Conservation (phyloP, 2,888 invertebrate species). For the Lypha dubia region DNA sequence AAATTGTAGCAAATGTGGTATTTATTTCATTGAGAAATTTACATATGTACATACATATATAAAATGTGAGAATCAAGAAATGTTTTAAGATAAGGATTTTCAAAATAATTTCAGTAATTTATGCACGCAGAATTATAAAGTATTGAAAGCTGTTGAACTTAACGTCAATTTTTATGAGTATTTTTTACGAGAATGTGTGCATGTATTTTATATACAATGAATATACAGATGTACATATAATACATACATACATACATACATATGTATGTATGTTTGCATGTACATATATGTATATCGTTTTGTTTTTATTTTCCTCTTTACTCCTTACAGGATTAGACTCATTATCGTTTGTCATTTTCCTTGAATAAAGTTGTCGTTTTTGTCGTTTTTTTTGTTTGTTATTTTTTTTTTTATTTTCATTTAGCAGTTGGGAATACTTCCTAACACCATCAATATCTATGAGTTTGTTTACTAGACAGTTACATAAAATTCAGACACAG, state of each 20-base stretch:
- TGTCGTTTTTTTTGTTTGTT: not conserved
- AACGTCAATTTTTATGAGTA: not conserved
- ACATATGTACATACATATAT: too few species aligned
- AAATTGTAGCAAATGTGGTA: not conserved
- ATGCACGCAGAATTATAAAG: not conserved
- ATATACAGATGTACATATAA: too few species aligned
- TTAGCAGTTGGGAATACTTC: conserved; percentile 10
- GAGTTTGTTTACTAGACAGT: conserved; percentile 63
- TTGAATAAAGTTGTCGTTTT: conserved; percentile 26
- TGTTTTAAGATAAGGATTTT: conserved; percentile 20
- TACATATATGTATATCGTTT: not conserved
- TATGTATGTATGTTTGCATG: not conserved
- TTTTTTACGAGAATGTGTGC: not conserved
- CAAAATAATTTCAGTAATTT: not conserved
- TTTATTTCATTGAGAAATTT: conserved; percentile 40
- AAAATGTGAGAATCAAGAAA: too few species aligned
- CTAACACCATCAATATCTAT: conserved; percentile 53
- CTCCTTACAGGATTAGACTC: conserved; percentile 51
- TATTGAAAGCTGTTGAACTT: conserved; percentile 2
- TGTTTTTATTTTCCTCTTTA: conserved; percentile 4
- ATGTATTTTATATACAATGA: too few species aligned
- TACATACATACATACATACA: not conserved
- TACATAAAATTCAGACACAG: conserved; percentile 59
- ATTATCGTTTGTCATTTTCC: conserved; percentile 60
- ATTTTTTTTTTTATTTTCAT: conserved; percentile 7